phyloP scores from a whole-genome alignment of 1,140 invertebrate species.

The Diabrotica virgifera region DNA sequence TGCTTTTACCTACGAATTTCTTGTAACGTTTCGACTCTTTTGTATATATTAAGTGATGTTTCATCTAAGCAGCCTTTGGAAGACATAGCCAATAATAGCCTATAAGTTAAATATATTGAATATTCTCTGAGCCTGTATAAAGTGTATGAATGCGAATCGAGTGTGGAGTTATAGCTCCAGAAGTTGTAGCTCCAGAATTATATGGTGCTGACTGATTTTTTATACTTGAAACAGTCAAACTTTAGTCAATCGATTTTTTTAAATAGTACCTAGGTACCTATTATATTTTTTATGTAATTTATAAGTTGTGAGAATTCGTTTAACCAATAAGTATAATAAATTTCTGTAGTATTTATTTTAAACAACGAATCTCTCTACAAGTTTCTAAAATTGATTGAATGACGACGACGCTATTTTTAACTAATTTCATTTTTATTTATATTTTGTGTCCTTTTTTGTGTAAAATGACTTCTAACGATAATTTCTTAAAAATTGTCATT shows the following conservation, averaged over 20 bases:
- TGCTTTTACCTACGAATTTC: conserved; percentile 28
- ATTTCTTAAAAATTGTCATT: conserved; percentile 43
- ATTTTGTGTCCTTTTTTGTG: conserved; percentile 12
- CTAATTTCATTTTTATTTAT: conserved; percentile 23
- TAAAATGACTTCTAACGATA: conserved; percentile 31
- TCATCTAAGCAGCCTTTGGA: conserved; percentile 43
- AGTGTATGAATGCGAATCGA: conserved; percentile 43
- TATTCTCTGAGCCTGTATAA: conserved; percentile 45
- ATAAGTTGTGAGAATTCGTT: neutral
- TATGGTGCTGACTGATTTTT: conserved; percentile 47
- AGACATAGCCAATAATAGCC: conserved; percentile 38
- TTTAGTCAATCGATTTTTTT: conserved; percentile 45
- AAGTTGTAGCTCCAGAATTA: conserved; percentile 27
- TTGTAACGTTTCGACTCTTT: conserved; percentile 25
- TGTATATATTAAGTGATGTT: conserved; percentile 37
- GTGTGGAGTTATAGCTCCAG: conserved; percentile 36
- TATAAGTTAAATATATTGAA: conserved; percentile 46
- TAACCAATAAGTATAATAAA: neutral
- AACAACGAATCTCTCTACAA: neutral
- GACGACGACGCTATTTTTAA: conserved; percentile 1
- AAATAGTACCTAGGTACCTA: neutral
- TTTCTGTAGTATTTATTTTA: neutral
- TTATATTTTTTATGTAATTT: neutral
- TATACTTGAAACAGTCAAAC: conserved; percentile 40
- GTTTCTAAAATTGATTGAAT: too few relatives aligned